These are phyloP conservation scores for Argyrosomus japonicus DNA, from an alignment of 2,113 vertebrate genomes.

Conservation along the genomic window DNA sequence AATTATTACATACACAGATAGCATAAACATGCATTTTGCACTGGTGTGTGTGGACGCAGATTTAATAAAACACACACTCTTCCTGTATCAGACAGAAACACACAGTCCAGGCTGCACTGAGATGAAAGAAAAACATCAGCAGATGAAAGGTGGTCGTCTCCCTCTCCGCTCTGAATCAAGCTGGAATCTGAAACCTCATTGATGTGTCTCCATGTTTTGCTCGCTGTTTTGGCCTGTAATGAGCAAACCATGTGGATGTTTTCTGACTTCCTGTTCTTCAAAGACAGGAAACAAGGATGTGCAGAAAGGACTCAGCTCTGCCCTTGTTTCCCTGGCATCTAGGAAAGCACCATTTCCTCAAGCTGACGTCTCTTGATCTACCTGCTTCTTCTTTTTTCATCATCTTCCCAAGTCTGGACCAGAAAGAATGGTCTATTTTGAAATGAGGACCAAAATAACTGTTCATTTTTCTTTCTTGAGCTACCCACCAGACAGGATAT, in stretches of 20 bases:
- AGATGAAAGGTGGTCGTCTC: slow-evolving; percentile 36
- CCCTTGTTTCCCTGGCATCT: background rate
- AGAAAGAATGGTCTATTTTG: background rate
- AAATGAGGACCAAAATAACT: background rate
- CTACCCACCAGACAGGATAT: slow-evolving; percentile 1
- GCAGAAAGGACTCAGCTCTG: slow-evolving; percentile 11
- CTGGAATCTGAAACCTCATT: slow-evolving; percentile 36
- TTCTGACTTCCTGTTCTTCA: slow-evolving; percentile 38
- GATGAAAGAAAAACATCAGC: slow-evolving; percentile 25
- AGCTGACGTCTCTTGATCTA: background rate
- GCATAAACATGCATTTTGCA: background rate
- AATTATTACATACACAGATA: background rate
- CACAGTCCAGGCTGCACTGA: background rate
- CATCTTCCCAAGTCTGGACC: background rate
- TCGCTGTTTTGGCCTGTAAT: slow-evolving; percentile 17
- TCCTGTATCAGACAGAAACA: background rate
- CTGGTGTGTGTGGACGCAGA: background rate
- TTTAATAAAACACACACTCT: slow-evolving; percentile 10
- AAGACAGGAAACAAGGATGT: slow-evolving; percentile 43
- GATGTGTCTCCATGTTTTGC: slow-evolving; percentile 33
- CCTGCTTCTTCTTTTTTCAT: too few relatives aligned
- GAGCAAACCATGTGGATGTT: slow-evolving; percentile 56
- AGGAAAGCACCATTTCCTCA: slow-evolving; percentile 1
- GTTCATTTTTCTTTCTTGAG: background rate
- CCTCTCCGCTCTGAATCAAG: slow-evolving; percentile 21